Evolutionary conservation across 2,113 vertebrate species (phyloP), one percentile per base, ranked within the genome.

Genomic region (Macquaria ambigua): DNA sequence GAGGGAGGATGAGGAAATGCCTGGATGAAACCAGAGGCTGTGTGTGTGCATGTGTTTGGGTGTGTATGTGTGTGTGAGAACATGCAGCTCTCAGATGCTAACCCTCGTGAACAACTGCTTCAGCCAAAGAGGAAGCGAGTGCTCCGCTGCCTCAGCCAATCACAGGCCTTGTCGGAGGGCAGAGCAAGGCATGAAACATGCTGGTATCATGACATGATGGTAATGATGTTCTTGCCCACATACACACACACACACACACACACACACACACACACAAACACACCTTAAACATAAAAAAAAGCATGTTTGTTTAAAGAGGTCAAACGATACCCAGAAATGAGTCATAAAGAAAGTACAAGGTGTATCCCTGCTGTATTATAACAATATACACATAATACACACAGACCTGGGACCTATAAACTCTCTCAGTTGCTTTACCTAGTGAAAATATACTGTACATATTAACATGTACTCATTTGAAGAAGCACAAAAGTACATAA

Each of bases 81-180:
- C 77, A 74, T 9, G 78, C 46, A 10, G 61, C 8, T 43, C 53
- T 39, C 1, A 1, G 67, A 72, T 58, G 81, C 58, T 43, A 14
- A 12, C 67, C 81, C 61, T 77, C 43, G 23, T 72, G 77, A 70
- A 81, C 74, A 84, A 34, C 68, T 31, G 68, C 28, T 39, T 39
- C 11, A 16, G 64, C 68, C 68, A 64, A 46, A 6, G 15, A 69
- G 70, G 11, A 79, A 12, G 6, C 11, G 58, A 78, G 20, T 61
- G 43, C 31, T 66, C 25, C 0, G 18, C 4, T 0, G 9, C 46
- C 43, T 77, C 55, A 63, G 61, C 87, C 87, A 88, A 82, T 88
- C 74, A 61, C 62, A 37, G 79, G 43, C 46, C 7, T 3, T 3
- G 53, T 43, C 53, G n/a, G 28, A 59, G 21, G 20, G 11, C 10